These are phyloP conservation scores for Calcarius lapponicus DNA, from an alignment of 2,797 vertebrate species.

Conservation along the genomic window DNA sequence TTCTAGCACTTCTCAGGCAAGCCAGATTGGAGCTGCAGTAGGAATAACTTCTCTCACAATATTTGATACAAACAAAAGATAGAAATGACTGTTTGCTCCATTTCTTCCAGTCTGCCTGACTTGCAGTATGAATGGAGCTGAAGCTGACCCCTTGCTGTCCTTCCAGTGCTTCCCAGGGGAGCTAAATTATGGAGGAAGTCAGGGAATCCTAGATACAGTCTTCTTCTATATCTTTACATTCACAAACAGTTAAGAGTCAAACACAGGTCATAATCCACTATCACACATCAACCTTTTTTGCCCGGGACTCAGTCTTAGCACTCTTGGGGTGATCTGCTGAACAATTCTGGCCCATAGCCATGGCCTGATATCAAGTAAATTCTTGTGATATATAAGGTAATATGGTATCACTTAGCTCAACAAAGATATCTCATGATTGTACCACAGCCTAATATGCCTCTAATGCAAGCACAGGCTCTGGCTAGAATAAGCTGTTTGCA, in stretches of 20 bases:
- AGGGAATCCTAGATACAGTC: not conserved
- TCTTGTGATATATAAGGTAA: not conserved
- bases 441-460: not conserved
- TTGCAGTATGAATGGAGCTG: not conserved
- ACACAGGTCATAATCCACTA: not conserved
- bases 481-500: constrained; percentile 7
- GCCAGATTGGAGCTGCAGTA: constrained; percentile 54
- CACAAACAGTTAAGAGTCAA: not conserved
- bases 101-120: constrained; percentile 2
- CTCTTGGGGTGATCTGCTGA: constrained; percentile 18
- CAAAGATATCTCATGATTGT: not conserved
- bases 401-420: not conserved
- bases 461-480: not conserved
- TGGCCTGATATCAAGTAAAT: not conserved
- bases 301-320: not conserved
- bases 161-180: not conserved
- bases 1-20: constrained; percentile 45
- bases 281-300: not conserved
- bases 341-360: constrained; percentile 37
- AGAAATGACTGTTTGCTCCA: constrained; percentile 29
- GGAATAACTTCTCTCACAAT: constrained; percentile 55
- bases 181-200: not conserved
- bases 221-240: not conserved
- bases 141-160: not conserved
- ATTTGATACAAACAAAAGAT: constrained; percentile 53